Conservation (phyloP, 1,140 invertebrate genomes). For the Linepithema humile region DNA sequence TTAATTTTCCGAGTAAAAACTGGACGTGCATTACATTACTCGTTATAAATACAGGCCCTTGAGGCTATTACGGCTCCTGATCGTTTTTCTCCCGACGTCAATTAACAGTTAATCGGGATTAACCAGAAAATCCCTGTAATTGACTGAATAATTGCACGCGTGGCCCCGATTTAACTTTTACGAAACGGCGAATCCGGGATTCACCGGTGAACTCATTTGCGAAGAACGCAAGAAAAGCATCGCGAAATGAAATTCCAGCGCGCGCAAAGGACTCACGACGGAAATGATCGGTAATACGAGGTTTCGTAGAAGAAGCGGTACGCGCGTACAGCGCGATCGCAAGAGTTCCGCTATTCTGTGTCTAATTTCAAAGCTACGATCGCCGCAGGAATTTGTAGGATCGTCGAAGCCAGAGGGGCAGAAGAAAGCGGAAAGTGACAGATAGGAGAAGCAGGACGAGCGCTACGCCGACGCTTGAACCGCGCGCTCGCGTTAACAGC, state of each 20-base stretch:
- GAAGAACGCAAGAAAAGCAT: background rate
- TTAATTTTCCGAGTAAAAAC: slow-evolving; percentile 2
- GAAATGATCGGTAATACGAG: background rate
- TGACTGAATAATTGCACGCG: slow-evolving; percentile 14
- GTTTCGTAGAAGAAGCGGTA: slow-evolving; percentile 8
- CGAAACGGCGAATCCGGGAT: background rate
- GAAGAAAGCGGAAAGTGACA: background rate
- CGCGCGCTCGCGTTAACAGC: background rate
- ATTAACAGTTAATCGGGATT: slow-evolving; percentile 44
- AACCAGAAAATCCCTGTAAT: slow-evolving; percentile 22
- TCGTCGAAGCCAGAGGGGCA: background rate
- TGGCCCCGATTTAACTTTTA: background rate
- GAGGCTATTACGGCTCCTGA: slow-evolving; percentile 26
- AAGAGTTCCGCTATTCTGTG: slow-evolving; percentile 30
- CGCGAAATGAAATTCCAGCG: background rate
- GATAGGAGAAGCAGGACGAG: background rate
- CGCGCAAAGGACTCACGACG: background rate
- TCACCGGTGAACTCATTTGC: background rate
- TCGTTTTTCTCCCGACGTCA: slow-evolving; percentile 29
- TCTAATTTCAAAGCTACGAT: slow-evolving; percentile 19
- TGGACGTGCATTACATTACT: background rate
- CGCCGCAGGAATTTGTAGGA: slow-evolving; percentile 6
- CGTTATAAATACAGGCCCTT: slow-evolving; percentile 8
- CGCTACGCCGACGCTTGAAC: background rate
- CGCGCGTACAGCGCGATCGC: background rate